Evolutionary conservation across 2,888 invertebrate genomes (phyloP).

Genomic region (Cataglyphis livida): DNA sequence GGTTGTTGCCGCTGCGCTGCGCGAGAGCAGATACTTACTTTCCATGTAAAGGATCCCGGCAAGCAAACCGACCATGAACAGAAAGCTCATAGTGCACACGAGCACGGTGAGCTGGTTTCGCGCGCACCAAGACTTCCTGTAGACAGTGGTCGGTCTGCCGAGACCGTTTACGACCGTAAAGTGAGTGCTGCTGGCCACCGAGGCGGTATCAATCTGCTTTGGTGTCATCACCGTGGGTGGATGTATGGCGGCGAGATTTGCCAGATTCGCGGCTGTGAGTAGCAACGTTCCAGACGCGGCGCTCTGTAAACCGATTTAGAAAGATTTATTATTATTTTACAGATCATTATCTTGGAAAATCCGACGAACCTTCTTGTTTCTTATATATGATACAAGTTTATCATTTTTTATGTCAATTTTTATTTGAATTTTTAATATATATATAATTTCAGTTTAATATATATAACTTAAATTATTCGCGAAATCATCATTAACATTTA

Average conservation of each 20-base stretch:
- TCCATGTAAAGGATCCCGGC: conserved; percentile 94
- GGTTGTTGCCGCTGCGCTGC: conserved; percentile 12
- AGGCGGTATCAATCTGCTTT: conserved; percentile 89
- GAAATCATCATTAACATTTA: neutral
- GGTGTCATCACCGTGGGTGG: conserved; percentile 85
- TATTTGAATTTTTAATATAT: neutral
- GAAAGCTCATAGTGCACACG: conserved; percentile 93
- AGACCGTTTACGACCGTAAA: conserved; percentile 94
- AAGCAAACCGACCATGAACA: conserved; percentile 93
- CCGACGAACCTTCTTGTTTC: neutral
- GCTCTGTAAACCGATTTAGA: conserved; percentile 88
- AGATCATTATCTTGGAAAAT: neutral
- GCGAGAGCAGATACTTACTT: conserved; percentile 88
- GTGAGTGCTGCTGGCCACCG: conserved; percentile 94
- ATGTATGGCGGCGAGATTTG: conserved; percentile 85
- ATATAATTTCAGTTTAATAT: neutral
- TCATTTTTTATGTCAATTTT: neutral
- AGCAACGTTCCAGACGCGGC: conserved; percentile 93
- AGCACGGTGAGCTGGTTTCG: conserved; percentile 93
- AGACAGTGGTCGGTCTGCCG: conserved; percentile 88
- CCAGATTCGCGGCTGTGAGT: conserved; percentile 92
- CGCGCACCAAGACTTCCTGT: conserved; percentile 90
- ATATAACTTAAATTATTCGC: neutral
- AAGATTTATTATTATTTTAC: neutral
- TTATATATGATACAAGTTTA: neutral